phyloP scores from a whole-genome alignment of 2,888 invertebrate genomes.

The Aelia acuminata region DNA sequence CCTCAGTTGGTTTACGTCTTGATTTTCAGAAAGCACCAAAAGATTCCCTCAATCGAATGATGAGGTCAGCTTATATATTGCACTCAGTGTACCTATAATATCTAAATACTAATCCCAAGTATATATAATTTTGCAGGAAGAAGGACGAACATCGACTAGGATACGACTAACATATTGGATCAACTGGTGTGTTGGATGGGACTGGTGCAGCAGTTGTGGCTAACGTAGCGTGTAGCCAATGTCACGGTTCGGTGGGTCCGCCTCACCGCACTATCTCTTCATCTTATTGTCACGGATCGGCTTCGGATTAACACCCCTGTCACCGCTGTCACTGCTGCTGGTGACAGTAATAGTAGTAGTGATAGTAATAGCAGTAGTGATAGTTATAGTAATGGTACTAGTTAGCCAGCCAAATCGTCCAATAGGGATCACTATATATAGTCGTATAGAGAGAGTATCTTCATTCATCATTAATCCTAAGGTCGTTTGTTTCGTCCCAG shows the following conservation, averaged over 20 bases:
- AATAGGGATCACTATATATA: not conserved
- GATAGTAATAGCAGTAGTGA: no score
- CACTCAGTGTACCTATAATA: no score
- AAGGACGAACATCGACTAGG: not conserved
- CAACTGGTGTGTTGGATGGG: not conserved
- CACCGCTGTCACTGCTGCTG: not conserved
- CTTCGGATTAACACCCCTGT: conserved; percentile 18
- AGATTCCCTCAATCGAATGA: no score
- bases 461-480: not conserved
- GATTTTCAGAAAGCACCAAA: no score
- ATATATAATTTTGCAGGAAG: not conserved
- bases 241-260: not conserved
- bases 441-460: not conserved
- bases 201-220: not conserved
- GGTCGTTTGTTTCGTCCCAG: not conserved
- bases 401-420: not conserved
- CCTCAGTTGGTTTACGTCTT: no score
- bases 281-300: not conserved
- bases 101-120: no score
- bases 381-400: not conserved
- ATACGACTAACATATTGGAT: not conserved
- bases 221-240: conserved; percentile 23
- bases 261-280: not conserved
- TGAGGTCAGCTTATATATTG: no score
- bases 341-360: no score